Base-by-base conservation (phyloP, 1,140 invertebrate species). In the Lepidotrigona ventralis region DNA sequence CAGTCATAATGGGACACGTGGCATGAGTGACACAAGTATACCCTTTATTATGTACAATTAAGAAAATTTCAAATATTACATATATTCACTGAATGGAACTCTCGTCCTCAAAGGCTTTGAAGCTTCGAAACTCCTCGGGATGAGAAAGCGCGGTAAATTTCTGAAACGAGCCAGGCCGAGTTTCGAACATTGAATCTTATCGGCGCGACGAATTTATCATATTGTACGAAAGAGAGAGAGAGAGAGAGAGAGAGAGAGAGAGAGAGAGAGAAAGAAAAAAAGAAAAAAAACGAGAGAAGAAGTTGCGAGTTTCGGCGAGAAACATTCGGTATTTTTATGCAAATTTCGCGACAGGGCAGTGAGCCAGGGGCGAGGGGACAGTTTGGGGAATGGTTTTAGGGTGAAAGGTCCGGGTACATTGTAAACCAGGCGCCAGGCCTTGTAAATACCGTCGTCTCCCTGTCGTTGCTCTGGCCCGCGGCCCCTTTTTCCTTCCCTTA, bases 391-490 rank as follows among this genome's bases (percentile, higher is more conserved):
- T 17, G 71, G 51, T 81, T 54, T 26, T 14, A 63, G 70, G 79
- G 69, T 66, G 79, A 74, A 77, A 83, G 21, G 68, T 12, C 26
- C n/a, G 54, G 66, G 58, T 58, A 46, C 46, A 64, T 79, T 83
- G 82, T 71, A 72, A 79, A 56, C 66, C 69, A 73, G 82, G 82
- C 82, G 82, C 82, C 82, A 83, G 82, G 76, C 69, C 82, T 79
- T 66, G 76, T 83, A 83, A 83, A 71, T 78, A 70, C 66, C 19
- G 29, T 74, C 58, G n/a, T 58, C 74, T 58, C 71, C 54, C 23
- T 51, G 60, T 56, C 39, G 71, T 46, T 53, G 17, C 26, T 33
- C 72, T 8, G 39, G 51, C 39, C 66, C 12, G 46, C 51, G 51
- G 60, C 71, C 54, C 63, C 56, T 71, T 81, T 39, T 39, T 39